These are phyloP conservation scores for Noctua janthina DNA, from an alignment of 2,888 invertebrate species.

Conservation along the genomic window DNA sequence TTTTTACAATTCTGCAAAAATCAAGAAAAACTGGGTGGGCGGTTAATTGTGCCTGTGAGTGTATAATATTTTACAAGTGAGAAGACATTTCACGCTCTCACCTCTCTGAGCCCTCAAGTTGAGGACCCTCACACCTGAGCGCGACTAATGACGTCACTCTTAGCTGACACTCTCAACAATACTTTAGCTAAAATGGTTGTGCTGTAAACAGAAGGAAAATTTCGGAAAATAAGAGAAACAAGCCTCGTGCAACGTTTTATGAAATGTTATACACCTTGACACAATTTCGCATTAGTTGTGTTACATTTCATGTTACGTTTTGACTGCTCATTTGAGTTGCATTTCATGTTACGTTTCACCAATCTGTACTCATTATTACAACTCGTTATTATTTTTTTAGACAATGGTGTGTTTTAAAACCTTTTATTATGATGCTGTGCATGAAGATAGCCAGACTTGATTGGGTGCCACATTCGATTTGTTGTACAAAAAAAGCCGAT, in stretches of 20 bases:
- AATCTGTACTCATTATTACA: no score
- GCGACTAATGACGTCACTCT: slow-evolving; percentile 45
- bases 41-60: neutral
- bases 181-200: neutral
- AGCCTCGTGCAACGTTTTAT: neutral
- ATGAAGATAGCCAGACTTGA: neutral
- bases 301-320: no score
- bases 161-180: slow-evolving; percentile 6
- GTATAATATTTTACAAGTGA: slow-evolving; percentile 9
- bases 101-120: slow-evolving; percentile 8
- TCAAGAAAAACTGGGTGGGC: neutral
- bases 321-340: neutral
- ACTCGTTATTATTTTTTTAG: no score
- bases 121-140: slow-evolving; percentile 22
- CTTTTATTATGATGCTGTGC: neutral
- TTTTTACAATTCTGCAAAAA: neutral
- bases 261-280: neutral
- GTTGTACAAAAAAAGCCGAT: neutral
- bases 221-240: neutral
- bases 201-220: neutral
- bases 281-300: neutral
- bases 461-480: neutral
- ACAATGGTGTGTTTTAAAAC: neutral
- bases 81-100: slow-evolving; percentile 3
- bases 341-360: neutral